phyloP scores from a whole-genome alignment of 1,140 invertebrate species.

The Hycleus phaleratus region DNA sequence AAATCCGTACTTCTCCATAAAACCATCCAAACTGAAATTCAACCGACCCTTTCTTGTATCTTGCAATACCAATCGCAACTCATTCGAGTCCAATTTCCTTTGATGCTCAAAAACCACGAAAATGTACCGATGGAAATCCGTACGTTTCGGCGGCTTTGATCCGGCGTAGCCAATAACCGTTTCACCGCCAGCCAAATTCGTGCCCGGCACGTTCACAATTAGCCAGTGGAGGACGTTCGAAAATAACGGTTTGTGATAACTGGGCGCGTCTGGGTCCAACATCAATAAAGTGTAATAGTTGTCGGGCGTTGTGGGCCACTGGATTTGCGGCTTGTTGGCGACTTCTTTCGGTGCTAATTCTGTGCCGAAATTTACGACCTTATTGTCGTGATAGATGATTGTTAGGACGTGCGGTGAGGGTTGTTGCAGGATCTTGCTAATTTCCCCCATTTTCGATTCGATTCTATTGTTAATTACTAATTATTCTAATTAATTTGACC shows the following conservation, averaged over 20 bases:
- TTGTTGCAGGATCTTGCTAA: too few relatives aligned
- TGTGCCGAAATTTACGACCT: conserved; percentile 45
- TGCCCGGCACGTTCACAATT: conserved; percentile 62
- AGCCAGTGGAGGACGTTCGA: conserved; percentile 64
- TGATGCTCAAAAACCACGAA: conserved; percentile 43
- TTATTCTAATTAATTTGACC: too few relatives aligned
- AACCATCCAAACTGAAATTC: background rate
- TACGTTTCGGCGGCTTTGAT: conserved; percentile 51
- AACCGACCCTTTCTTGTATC: background rate
- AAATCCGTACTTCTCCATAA: background rate
- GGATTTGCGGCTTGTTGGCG: conserved; percentile 40
- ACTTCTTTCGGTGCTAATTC: conserved; percentile 46
- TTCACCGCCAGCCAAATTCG: conserved; percentile 50
- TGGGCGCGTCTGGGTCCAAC: conserved; percentile 62
- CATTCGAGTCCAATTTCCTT: too few relatives aligned
- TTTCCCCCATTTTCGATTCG: too few relatives aligned
- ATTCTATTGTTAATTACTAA: too few relatives aligned
- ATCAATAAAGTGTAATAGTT: conserved; percentile 54
- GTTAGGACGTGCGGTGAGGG: background rate
- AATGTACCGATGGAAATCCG: conserved; percentile 59
- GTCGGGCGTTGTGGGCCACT: conserved; percentile 44
- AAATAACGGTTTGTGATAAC: conserved; percentile 46
- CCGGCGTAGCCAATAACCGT: conserved; percentile 55
- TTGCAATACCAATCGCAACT: too few relatives aligned
- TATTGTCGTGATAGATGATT: conserved; percentile 16